Base-by-base conservation (phyloP, 2,113 vertebrate genomes). In the Clarias magur region DNA sequence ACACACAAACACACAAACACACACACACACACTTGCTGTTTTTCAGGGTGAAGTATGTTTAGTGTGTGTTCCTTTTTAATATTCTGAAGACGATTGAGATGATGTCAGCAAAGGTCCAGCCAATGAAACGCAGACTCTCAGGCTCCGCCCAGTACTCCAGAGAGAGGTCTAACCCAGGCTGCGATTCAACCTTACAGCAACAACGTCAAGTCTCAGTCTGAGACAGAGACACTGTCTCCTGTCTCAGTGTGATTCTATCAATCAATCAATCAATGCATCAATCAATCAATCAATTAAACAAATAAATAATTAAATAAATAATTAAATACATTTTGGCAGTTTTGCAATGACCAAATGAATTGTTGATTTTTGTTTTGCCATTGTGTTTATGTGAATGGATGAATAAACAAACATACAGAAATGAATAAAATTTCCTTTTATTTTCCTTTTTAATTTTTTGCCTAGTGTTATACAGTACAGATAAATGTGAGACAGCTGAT, bases 1-100 rank as follows among this genome's bases (percentile, higher is more conserved):
- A 76, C 72, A 76, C 38, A 53, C 38, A 76, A 42, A 76, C 63
- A 65, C 9, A 75, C 15, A 34, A 95, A 65, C 72, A 76, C 38
- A 53, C 38, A 76, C 72, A 76, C 63, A 65, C 9, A 75, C 15
- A 34, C 72, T 75, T 75, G 9, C 19, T 42, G 38, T 48, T 42
- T 11, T 5, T 19, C 23, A 53, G 25, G 42, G 34, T 76, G 2
- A 76, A 76, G 54, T 48, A 76, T 76, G 73, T 76, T 54, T 54
- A 6, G 23, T 54, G 48, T 54, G 21, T 54, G 12, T 54, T 13
- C 3, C 34, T 42, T 19, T 53, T 75, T 10, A 23, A 75, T 48
- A 75, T 75, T 75, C 42, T 48, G 38, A 75, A 75, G 0, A 53
- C 11, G 10, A 48, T 3, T 70, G 2, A 19, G 68, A 70, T 73